phyloP scores from a whole-genome alignment of 2,888 invertebrate genomes.

The Melieria crassipennis region DNA sequence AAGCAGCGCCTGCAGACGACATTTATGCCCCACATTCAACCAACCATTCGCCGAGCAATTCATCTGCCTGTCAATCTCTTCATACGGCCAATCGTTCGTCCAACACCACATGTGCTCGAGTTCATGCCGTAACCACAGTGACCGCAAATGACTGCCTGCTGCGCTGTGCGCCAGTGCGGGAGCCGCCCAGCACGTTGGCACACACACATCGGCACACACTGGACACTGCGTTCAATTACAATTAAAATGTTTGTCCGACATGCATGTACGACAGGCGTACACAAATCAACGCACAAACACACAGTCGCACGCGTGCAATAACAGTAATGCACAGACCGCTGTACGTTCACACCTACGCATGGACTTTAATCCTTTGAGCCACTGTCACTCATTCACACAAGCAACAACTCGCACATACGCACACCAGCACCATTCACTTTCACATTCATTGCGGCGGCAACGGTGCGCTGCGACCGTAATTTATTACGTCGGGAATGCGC shows the following conservation, averaged over 20 bases:
- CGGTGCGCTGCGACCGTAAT: slow-evolving; percentile 3
- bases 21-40: too few species aligned
- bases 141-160: slow-evolving; percentile 27
- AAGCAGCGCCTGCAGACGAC: too few species aligned
- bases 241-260: slow-evolving; percentile 60
- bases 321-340: too few species aligned
- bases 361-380: slow-evolving; percentile 1
- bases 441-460: slow-evolving; percentile 11
- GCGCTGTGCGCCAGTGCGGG: neutral
- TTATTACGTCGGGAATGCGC: slow-evolving; percentile 16
- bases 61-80: too few species aligned
- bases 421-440: neutral
- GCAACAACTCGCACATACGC: neutral
- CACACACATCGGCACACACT: neutral
- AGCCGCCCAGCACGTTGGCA: neutral
- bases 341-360: neutral
- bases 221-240: slow-evolving; percentile 49
- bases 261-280: slow-evolving; percentile 42
- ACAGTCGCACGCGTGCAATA: neutral
- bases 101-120: too few species aligned
- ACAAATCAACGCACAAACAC: slow-evolving; percentile 3
- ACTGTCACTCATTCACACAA: neutral
- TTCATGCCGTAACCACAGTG: slow-evolving; percentile 16
- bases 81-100: too few species aligned
- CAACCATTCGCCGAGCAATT: too few species aligned